phyloP scores from a whole-genome alignment of 2,888 invertebrate species.

The Mycalesis mineus region DNA sequence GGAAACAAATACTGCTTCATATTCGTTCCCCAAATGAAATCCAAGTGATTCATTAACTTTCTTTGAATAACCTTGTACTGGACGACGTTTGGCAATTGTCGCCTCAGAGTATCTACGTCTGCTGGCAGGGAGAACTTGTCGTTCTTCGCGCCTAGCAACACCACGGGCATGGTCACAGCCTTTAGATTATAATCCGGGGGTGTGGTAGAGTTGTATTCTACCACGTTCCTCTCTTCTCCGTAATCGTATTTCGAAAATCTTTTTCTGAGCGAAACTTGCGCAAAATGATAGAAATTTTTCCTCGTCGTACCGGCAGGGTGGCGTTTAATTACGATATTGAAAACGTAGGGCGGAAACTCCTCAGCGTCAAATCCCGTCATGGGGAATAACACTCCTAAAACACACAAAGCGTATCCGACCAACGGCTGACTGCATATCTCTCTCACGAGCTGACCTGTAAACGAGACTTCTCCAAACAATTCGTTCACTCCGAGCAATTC shows the following conservation, averaged over 20 bases:
- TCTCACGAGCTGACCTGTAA: neutral
- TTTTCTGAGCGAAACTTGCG: slow-evolving; percentile 36
- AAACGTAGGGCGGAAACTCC: slow-evolving; percentile 32
- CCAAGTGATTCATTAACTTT: slow-evolving; percentile 40
- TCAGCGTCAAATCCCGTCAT: slow-evolving; percentile 28
- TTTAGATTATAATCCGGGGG: slow-evolving; percentile 46
- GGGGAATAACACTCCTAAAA: slow-evolving; percentile 9
- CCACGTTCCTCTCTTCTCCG: slow-evolving; percentile 37
- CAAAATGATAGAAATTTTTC: slow-evolving; percentile 43
- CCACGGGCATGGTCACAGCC: slow-evolving; percentile 39
- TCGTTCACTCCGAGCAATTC: slow-evolving; percentile 22
- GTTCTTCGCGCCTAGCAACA: slow-evolving; percentile 39
- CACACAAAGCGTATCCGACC: slow-evolving; percentile 24
- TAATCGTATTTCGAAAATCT: slow-evolving; percentile 42
- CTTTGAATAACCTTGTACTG: slow-evolving; percentile 21
- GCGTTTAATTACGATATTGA: slow-evolving; percentile 29
- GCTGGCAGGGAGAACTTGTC: slow-evolving; percentile 40
- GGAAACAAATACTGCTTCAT: slow-evolving; percentile 39
- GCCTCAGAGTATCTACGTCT: slow-evolving; percentile 36
- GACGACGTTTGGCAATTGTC: slow-evolving; percentile 38
- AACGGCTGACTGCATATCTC: slow-evolving; percentile 20
- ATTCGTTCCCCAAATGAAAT: slow-evolving; percentile 39
- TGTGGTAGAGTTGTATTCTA: slow-evolving; percentile 32
- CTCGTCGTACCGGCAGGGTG: slow-evolving; percentile 43
- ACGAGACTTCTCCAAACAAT: slow-evolving; percentile 24